These are phyloP conservation scores for Tortricodes alternella DNA, from an alignment of 2,888 invertebrate genomes.

Conservation along the genomic window DNA sequence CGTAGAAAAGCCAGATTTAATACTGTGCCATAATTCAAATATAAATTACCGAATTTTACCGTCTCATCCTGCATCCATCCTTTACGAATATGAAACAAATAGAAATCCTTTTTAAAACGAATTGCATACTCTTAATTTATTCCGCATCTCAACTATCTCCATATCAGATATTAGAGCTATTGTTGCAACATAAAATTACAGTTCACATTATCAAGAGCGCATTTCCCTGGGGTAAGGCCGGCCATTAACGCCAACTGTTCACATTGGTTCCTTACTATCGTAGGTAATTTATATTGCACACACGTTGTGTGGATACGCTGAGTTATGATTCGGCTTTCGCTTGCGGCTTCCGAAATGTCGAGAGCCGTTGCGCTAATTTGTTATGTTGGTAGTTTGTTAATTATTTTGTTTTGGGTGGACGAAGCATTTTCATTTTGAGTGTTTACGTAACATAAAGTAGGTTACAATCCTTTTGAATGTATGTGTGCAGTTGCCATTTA, in stretches of 20 bases:
- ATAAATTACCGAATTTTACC: too few species aligned
- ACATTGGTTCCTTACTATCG: conserved; percentile 54
- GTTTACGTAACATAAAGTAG: too few species aligned
- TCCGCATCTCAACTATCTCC: conserved; percentile 36
- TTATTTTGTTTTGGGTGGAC: conserved; percentile 10
- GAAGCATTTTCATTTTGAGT: background rate
- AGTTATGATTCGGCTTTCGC: conserved; percentile 45
- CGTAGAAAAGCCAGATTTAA: too few species aligned
- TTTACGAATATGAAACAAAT: too few species aligned
- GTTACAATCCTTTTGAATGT: too few species aligned
- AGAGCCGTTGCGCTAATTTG: conserved; percentile 17
- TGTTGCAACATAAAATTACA: conserved; percentile 32
- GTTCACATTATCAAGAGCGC: conserved; percentile 28
- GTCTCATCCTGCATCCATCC: too few species aligned
- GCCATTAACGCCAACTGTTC: conserved; percentile 81
- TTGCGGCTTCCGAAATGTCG: conserved; percentile 35
- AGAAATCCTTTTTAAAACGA: background rate
- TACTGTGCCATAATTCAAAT: too few species aligned
- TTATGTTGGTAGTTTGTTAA: conserved; percentile 13
- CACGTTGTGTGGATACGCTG: conserved; percentile 43
- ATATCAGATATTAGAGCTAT: conserved; percentile 37
- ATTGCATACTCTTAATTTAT: conserved; percentile 22
- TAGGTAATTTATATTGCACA: conserved; percentile 59
- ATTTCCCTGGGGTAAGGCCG: conserved; percentile 74
- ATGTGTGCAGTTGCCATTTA: too few species aligned